Conservation (phyloP, 2,113 vertebrate genomes). For the Macheiramphus alcinus region DNA sequence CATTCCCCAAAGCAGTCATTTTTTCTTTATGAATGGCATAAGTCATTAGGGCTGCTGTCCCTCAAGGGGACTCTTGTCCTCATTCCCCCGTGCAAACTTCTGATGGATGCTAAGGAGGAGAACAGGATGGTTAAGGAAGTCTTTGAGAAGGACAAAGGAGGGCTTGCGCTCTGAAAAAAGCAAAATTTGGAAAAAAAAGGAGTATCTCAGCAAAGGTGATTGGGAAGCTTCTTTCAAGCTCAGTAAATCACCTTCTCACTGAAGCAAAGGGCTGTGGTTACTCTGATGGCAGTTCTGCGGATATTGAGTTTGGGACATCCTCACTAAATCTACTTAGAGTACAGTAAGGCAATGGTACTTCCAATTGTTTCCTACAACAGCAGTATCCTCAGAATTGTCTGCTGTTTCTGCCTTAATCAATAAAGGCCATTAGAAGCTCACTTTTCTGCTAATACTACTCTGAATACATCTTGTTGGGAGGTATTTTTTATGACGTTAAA, state of each 20-base stretch:
- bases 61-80: not conserved
- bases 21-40: not conserved
- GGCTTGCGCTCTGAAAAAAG: not conserved
- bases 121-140: not conserved
- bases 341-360: not conserved
- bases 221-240: not conserved
- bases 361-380: not conserved
- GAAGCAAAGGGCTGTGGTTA: not conserved
- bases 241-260: not conserved
- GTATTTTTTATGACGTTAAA: constrained; percentile 41
- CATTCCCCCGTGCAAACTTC: not conserved
- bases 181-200: not conserved
- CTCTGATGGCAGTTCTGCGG: not conserved
- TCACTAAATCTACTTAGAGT: not conserved
- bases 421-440: constrained; percentile 57
- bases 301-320: not conserved
- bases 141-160: not conserved
- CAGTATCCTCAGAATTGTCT: constrained; percentile 11
- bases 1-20: not conserved
- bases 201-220: not conserved
- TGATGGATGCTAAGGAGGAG: not conserved
- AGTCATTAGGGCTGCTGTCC: not conserved
- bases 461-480: constrained; percentile 9
- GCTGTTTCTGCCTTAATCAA: constrained; percentile 52
- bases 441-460: constrained; percentile 34